These are phyloP conservation scores for Aphrocallistes beatrix DNA, from an alignment of 37 sponge, comb jelly and placozoan species.

Conservation along the genomic window DNA sequence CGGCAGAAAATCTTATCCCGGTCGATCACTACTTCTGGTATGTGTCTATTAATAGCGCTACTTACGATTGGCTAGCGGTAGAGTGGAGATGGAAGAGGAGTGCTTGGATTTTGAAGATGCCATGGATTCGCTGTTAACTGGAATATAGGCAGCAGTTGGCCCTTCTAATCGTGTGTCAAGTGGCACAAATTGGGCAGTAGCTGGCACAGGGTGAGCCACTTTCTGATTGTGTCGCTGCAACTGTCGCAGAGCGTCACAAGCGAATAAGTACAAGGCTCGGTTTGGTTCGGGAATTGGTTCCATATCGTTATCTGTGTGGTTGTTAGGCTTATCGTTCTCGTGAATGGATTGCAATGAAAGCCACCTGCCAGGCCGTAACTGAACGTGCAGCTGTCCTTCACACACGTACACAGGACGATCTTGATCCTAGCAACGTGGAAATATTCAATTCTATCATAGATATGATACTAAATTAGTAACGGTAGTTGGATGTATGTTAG, in stretches of 20 bases:
- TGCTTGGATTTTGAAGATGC: background rate
- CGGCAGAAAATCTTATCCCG: too few species aligned
- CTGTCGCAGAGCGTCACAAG: background rate
- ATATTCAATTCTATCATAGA: too few species aligned
- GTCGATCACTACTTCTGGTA: too few species aligned
- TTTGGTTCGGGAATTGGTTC: constrained; percentile 9
- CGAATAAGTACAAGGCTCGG: background rate
- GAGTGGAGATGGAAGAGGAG: background rate
- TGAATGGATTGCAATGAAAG: background rate
- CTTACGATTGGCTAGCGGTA: background rate
- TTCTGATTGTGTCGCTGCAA: background rate
- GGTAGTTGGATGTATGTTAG: too few species aligned
- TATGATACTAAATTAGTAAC: too few species aligned
- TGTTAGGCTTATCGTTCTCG: background rate
- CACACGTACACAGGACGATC: background rate
- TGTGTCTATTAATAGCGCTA: too few species aligned
- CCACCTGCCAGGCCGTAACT: background rate
- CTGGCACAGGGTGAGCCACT: background rate
- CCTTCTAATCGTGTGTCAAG: background rate
- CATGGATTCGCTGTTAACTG: background rate
- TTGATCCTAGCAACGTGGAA: background rate
- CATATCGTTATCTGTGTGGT: background rate
- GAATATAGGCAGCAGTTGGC: background rate
- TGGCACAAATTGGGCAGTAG: background rate
- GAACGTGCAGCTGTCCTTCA: constrained; percentile 13